Evolutionary conservation across 2,113 vertebrate species (phyloP).

Genomic region (Oryzias curvinotus): DNA sequence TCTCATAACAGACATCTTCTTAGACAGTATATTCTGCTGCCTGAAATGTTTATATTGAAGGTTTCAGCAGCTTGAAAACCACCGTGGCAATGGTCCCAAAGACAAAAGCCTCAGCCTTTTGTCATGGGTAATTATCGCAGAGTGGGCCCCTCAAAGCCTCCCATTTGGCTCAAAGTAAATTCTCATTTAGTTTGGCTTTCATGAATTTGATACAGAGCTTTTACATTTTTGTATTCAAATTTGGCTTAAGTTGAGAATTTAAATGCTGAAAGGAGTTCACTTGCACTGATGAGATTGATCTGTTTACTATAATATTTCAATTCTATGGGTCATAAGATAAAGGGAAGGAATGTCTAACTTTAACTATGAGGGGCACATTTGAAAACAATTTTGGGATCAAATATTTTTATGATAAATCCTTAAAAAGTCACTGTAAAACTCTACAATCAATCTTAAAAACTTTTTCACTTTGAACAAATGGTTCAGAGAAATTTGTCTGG

Average conservation of each 20-base stretch:
- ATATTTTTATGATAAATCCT: constrained; percentile 68
- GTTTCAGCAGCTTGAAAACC: constrained; percentile 63
- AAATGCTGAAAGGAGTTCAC: constrained; percentile 46
- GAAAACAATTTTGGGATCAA: constrained; percentile 67
- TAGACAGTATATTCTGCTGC: constrained; percentile 39
- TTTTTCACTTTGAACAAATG: constrained; percentile 67
- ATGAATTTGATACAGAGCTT: constrained; percentile 52
- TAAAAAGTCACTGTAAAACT: constrained; percentile 61
- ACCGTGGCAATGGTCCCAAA: constrained; percentile 60
- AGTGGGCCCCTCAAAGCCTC: constrained; percentile 48
- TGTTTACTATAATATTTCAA: constrained; percentile 33
- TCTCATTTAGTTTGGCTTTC: constrained; percentile 63
- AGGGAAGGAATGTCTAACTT: constrained; percentile 28
- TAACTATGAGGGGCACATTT: constrained; percentile 34
- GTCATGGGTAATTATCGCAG: constrained; percentile 67
- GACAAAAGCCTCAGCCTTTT: constrained; percentile 68
- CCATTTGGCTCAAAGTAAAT: constrained; percentile 61
- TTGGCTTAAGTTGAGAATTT: constrained; percentile 55
- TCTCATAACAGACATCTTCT: constrained; percentile 36
- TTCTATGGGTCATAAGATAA: constrained; percentile 16
- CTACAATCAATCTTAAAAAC: constrained; percentile 38
- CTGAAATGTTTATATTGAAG: constrained; percentile 64
- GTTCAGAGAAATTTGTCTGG: constrained; percentile 70
- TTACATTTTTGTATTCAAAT: constrained; percentile 52
- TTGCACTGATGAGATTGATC: constrained; percentile 26